Evolutionary conservation across 2,888 invertebrate species (phyloP), one percentile per base, ranked within the genome.

Genomic region (Pseudolycoriella hygida): DNA sequence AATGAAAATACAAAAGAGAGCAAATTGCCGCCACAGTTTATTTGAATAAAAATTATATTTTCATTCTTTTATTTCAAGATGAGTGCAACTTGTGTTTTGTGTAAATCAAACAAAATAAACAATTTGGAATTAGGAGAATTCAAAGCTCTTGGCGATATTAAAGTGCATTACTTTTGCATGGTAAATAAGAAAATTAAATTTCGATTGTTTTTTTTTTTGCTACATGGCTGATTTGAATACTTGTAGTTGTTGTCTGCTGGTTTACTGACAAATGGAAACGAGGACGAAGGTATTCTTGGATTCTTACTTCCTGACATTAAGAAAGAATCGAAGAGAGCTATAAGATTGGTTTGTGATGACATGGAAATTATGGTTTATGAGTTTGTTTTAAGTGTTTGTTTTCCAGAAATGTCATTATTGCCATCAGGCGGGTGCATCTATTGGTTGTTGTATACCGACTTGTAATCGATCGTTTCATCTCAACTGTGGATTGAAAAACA

Each of bases 81-180:
- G 8, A 25, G 25, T 25, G 5, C 25, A 25, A 25, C 25, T 25
- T 25, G 25, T 8, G 8, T 25, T 25, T 8, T 25, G 25, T 25
- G 25, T 25, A 25, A 25, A 25, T 25, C 25, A 8, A 25, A 25
- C 5, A 8, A 25, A 8, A 25, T 25, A 4, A 25, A 25, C 25
- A 25, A 25, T 25, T 25, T 25, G 25, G 25, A 65, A 12, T 74
- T 65, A 55, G 77, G 77, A 3, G 70, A 71, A 53, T 57, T 76
- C 20, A 71, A 74, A 51, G 62, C 66, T 10, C 66, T 72, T 40
- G 67, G 69, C 11, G 67, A 70, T 11, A 63, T 80, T 19, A 64
- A 71, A 32, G 77, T 77, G 2, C 85, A 86, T 58, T 79, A 82
- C 54, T 83, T 76, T 61, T 86, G 85, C 58, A 68, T 80, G 67